A percentile compares a stretch with the other conserved stretches of the same genome.
phyloP scores from a whole-genome alignment of 2,113 vertebrate genomes.

The Amia ocellicauda region DNA sequence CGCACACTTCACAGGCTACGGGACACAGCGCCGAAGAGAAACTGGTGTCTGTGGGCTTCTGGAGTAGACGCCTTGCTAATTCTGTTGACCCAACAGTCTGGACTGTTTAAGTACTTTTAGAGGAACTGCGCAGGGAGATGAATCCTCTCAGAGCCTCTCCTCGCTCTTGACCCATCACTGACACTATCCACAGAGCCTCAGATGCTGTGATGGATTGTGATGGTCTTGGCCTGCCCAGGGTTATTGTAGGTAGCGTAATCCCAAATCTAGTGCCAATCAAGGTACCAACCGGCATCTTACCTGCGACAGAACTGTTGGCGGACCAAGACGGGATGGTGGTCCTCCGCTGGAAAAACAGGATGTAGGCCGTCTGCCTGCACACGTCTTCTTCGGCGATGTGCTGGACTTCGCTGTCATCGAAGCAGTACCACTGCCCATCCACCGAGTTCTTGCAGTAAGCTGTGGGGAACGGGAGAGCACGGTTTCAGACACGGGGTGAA shows the following conservation, averaged over 20 bases:
- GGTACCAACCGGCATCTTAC: too few relatives aligned
- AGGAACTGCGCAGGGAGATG: neutral
- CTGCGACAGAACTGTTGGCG: constrained; percentile 95
- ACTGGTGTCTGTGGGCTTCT: too few relatives aligned
- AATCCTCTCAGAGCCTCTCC: neutral
- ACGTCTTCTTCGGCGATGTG: constrained; percentile 84
- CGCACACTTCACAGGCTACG: too few relatives aligned
- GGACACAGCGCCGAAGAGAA: too few relatives aligned
- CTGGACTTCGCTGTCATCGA: constrained; percentile 94
- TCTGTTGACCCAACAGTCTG: neutral
- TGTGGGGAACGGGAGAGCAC: constrained; percentile 40
- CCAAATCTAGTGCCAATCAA: too few relatives aligned
- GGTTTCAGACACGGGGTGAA: too few relatives aligned
- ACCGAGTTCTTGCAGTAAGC: constrained; percentile 97
- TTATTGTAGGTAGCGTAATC: neutral
- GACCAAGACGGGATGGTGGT: constrained; percentile 93
- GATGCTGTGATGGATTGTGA: constrained; percentile 3
- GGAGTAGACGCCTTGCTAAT: neutral
- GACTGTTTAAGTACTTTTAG: neutral
- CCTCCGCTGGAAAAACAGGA: constrained; percentile 94
- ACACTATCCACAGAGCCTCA: neutral
- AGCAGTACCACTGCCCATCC: constrained; percentile 97
- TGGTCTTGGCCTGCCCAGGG: neutral
- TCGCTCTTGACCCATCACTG: neutral
- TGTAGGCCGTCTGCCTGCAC: constrained; percentile 91